A percentile compares a stretch with the other conserved stretches of the same genome.
Conservation (phyloP, 1,140 invertebrate species). For the Popillia japonica region DNA sequence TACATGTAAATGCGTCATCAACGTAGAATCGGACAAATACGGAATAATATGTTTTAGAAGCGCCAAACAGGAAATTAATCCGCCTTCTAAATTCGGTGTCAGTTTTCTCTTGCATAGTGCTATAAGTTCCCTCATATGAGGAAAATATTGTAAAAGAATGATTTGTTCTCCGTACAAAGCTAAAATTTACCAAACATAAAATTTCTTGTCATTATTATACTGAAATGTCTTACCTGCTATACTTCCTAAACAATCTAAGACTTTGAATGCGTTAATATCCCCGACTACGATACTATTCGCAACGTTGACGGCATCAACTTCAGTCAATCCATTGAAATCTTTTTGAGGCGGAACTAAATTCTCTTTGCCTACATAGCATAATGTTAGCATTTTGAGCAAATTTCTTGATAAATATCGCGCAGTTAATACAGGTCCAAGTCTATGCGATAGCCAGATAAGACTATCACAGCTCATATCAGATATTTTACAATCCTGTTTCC, state of each 20-base stretch:
- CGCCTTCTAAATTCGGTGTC: constrained; percentile 85
- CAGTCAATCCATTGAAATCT: constrained; percentile 57
- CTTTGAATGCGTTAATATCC: constrained; percentile 82
- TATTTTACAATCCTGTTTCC: constrained; percentile 70
- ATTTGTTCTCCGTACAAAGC: constrained; percentile 93
- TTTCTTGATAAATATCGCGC: constrained; percentile 90
- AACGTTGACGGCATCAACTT: constrained; percentile 65
- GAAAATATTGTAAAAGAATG: constrained; percentile 93
- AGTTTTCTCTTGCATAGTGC: constrained; percentile 78
- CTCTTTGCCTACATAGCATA: constrained; percentile 91
- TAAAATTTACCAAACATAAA: constrained; percentile 58
- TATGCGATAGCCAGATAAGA: constrained; percentile 89
- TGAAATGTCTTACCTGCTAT: constrained; percentile 72
- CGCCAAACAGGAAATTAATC: constrained; percentile 84
- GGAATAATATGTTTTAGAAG: constrained; percentile 83
- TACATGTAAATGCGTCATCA: constrained; percentile 88
- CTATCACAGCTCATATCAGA: constrained; percentile 92
- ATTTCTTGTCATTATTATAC: background rate
- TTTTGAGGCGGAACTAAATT: constrained; percentile 69
- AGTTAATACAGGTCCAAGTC: constrained; percentile 93
- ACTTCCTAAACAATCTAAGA: constrained; percentile 86
- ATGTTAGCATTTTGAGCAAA: constrained; percentile 89
- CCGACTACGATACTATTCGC: constrained; percentile 73
- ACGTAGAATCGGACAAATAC: constrained; percentile 81
- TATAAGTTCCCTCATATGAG: constrained; percentile 87